Conservation (phyloP, 2,797 vertebrate genomes). For the Oreochromis grahami region DNA sequence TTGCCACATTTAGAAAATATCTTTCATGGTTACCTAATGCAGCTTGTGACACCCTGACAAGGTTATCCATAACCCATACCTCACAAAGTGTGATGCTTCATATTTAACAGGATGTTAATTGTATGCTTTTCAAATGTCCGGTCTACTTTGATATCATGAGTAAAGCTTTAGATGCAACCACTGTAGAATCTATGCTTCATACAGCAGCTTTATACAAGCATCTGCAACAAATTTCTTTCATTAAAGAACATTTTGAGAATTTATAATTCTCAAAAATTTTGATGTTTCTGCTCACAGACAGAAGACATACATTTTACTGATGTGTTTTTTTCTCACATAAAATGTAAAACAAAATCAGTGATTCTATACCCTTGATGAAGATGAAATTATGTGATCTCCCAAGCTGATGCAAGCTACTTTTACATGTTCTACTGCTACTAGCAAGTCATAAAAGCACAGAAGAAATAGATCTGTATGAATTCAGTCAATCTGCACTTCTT, state of each 20-base stretch:
- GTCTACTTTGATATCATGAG: not conserved
- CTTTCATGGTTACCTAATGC: conserved; percentile 79
- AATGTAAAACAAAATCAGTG: not conserved
- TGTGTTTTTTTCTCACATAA: not conserved
- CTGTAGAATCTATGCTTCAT: not conserved
- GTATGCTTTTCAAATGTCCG: not conserved
- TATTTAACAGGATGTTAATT: conserved; percentile 8
- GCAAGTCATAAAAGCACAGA: not conserved
- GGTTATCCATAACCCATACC: conserved; percentile 66
- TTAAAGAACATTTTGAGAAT: not conserved
- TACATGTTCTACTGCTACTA: not conserved
- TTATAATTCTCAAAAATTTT: not conserved
- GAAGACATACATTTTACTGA: not conserved
- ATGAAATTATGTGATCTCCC: not conserved
- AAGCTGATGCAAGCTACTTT: not conserved
- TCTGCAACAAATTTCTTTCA: not conserved
- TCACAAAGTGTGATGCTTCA: conserved; percentile 40
- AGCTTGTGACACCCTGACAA: conserved; percentile 75
- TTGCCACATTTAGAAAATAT: conserved; percentile 79
- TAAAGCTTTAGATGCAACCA: not conserved
- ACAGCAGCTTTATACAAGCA: not conserved
- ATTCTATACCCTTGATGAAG: not conserved
- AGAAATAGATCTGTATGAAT: not conserved
- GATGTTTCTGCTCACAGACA: not conserved
- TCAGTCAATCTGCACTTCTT: not conserved